Evolutionary conservation across 2,888 invertebrate genomes (phyloP).

Genomic region (Scaptomyza polygonia): DNA sequence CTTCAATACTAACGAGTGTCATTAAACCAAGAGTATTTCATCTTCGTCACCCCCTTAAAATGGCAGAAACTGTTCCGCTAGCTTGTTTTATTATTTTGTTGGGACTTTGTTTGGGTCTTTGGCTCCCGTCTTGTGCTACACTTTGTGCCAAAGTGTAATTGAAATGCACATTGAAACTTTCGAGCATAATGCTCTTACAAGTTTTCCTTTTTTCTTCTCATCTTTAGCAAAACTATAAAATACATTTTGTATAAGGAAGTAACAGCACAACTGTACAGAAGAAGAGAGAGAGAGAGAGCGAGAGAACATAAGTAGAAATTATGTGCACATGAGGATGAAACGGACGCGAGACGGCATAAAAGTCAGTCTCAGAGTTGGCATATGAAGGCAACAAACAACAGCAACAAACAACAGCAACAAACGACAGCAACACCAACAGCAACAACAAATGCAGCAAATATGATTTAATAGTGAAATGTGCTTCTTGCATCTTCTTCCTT

Average conservation of each 20-base stretch:
- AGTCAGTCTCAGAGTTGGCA: conserved; percentile 48
- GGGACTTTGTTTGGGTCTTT: conserved; percentile 31
- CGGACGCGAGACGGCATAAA: conserved; percentile 67
- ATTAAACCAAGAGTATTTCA: conserved; percentile 10
- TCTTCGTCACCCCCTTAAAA: not conserved
- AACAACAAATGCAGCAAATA: conserved; percentile 52
- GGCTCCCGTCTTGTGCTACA: conserved; percentile 24
- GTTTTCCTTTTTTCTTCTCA: conserved; percentile 25
- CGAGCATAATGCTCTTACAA: conserved; percentile 71
- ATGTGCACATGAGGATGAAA: conserved; percentile 65
- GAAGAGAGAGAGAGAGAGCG: not conserved
- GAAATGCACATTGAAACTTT: conserved; percentile 74
- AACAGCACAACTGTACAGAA: not conserved
- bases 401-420: conserved; percentile 7
- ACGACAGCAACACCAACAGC: not conserved
- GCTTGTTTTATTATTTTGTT: conserved; percentile 41
- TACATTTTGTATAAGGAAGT: conserved; percentile 57
- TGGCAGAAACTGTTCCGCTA: not conserved
- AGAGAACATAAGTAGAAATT: conserved; percentile 67
- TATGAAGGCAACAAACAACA: conserved; percentile 19
- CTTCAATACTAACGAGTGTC: not conserved
- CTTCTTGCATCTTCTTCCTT: conserved; percentile 30
- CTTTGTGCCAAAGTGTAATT: conserved; percentile 66
- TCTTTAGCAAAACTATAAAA: conserved; percentile 63
- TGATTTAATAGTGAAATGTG: conserved; percentile 68